phyloP scores from a whole-genome alignment of 2,797 vertebrate species.

The Myotis daubentonii region DNA sequence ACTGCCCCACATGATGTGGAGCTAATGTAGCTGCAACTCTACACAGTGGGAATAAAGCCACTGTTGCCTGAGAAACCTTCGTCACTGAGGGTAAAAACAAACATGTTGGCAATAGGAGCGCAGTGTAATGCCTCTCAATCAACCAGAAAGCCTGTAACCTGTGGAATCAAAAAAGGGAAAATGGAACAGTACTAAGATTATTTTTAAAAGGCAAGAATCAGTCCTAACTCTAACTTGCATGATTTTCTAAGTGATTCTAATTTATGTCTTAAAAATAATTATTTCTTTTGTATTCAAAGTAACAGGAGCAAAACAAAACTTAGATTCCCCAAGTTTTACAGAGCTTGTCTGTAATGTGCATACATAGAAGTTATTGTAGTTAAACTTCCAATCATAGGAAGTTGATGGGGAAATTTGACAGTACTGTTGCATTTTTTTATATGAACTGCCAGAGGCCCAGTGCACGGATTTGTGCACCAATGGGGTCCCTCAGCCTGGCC shows the following conservation, averaged over 20 bases:
- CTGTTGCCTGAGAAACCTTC: slow-evolving; percentile 24
- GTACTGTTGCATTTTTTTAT: background rate
- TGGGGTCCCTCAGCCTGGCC: too few species aligned
- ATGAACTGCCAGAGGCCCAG: background rate
- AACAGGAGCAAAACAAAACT: background rate
- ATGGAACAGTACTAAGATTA: background rate
- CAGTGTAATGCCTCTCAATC: background rate
- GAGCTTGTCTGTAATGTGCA: background rate
- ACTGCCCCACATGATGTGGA: background rate
- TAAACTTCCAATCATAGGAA: background rate
- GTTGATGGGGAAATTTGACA: background rate
- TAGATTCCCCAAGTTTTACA: background rate
- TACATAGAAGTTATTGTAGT: background rate
- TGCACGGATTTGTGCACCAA: too few species aligned
- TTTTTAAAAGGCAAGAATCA: background rate
- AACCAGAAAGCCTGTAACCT: background rate
- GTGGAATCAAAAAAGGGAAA: background rate
- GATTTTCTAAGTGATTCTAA: background rate
- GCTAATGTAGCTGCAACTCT: background rate
- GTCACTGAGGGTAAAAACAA: background rate
- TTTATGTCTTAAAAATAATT: background rate
- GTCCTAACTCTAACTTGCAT: background rate
- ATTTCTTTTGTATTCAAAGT: background rate
- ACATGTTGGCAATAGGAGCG: background rate
- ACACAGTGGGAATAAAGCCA: background rate